Conservation (phyloP, 2,888 invertebrate genomes). For the Drosophila mayaguana region DNA sequence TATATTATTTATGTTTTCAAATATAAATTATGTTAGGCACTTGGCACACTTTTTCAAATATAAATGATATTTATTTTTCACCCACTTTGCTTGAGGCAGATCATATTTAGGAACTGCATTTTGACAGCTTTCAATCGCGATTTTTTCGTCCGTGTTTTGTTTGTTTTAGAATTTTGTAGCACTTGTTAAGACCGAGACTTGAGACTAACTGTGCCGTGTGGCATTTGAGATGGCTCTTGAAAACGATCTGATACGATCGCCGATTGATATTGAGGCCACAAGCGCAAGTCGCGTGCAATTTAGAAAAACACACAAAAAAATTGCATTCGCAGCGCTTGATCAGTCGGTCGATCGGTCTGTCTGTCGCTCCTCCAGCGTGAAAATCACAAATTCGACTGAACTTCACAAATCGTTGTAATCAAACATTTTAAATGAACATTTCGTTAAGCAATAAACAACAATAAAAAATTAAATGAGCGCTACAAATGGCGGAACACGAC, state of each 20-base stretch:
- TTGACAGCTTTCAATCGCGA: conserved; percentile 6
- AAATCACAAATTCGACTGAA: conserved; percentile 82
- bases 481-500: conserved; percentile 78
- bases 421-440: conserved; percentile 82
- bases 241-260: conserved; percentile 42
- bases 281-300: conserved; percentile 59
- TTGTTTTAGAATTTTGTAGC: conserved; percentile 12
- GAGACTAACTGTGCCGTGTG: conserved; percentile 8
- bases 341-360: conserved; percentile 25
- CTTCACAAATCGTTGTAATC: conserved; percentile 80
- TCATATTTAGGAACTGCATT: conserved; percentile 77
- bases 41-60: conserved; percentile 3
- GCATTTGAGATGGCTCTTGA: conserved; percentile 32
- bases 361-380: conserved; percentile 67
- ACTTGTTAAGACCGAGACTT: conserved; percentile 18
- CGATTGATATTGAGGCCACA: conserved; percentile 32
- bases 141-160: conserved; percentile 1
- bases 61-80: conserved; percentile 28
- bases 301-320: conserved; percentile 27
- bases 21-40: conserved; percentile 22
- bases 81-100: conserved; percentile 81
- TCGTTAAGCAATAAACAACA: conserved; percentile 76
- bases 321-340: conserved; percentile 53
- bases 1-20: not conserved
- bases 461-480: conserved; percentile 76